A percentile compares a stretch with the other conserved stretches of the same genome.
Evolutionary conservation across 2,797 vertebrate species (phyloP).

Genomic region (Gastrophryne carolinensis): DNA sequence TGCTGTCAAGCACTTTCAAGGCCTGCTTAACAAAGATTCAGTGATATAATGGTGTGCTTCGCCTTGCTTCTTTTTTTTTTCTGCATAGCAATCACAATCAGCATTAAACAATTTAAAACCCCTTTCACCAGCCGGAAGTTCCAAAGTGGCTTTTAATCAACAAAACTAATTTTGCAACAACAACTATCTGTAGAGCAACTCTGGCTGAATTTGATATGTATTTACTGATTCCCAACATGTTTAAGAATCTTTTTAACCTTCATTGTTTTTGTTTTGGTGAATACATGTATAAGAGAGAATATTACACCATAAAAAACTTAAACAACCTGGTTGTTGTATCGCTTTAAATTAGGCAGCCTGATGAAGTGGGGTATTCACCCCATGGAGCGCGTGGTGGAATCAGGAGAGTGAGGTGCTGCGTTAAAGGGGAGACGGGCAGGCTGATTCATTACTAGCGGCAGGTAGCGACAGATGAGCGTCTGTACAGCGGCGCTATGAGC

Average conservation of each 20-base stretch:
- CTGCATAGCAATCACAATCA: conserved; percentile 98
- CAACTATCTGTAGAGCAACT: conserved; percentile 82
- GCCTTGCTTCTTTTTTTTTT: conserved; percentile 77
- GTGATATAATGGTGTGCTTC: conserved; percentile 97
- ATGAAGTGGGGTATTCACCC: too few relatives aligned
- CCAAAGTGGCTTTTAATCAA: conserved; percentile 93
- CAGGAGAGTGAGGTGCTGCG: too few relatives aligned
- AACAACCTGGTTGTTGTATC: too few relatives aligned
- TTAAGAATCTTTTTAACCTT: not conserved
- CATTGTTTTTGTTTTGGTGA: not conserved
- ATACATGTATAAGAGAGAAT: not conserved
- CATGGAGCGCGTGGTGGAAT: too few relatives aligned
- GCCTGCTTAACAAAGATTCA: conserved; percentile 99
- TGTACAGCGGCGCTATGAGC: too few relatives aligned
- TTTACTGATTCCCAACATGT: conserved; percentile 55
- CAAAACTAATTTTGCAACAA: conserved; percentile 90
- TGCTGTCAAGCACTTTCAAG: conserved; percentile 99
- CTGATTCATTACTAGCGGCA: too few relatives aligned
- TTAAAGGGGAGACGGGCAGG: too few relatives aligned
- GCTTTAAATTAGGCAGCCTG: too few relatives aligned
- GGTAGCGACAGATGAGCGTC: too few relatives aligned
- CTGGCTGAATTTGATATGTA: conserved; percentile 67
- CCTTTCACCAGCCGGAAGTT: conserved; percentile 86
- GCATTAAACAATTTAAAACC: conserved; percentile 96
- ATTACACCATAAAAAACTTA: not conserved